Base-by-base conservation (phyloP, 2,113 vertebrate species). In the Mirounga angustirostris region DNA sequence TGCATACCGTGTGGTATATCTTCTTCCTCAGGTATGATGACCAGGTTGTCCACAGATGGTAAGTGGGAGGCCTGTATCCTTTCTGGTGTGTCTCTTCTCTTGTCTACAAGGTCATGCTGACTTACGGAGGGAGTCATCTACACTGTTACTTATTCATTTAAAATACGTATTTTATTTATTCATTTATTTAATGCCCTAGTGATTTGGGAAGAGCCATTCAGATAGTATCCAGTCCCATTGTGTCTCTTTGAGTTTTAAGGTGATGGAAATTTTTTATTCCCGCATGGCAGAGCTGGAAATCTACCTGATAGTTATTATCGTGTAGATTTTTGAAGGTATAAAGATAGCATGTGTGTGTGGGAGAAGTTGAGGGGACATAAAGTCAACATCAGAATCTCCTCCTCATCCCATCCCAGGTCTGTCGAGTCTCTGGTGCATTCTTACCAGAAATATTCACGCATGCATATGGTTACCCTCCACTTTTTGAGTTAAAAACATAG, bases 21-120 rank as follows among this genome's bases (percentile, higher is more conserved):
- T 95, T 61, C 43, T 73, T n/a, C 56, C n/a, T 33, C 76, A 97
- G 97, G 84, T 52, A 36, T 97, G 81, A 94, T 96, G 97, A 58
- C 33, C 88, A 92, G 96, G 36, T 43, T 98, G 56, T 80, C 93
- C 5, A 28, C 26, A 0, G 91, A 96, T 0, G 93, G 96, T 98
- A 74, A 97, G 95, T 92, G 26, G 26, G 56, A 21, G 52, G 19
- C 9, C 5, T 74, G 0, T 0, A 1, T 2, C n/a, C 7, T 56
- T 36, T 1, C 7, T 24, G 22, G 6, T 4, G 22, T 91, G 59
- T 52, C 22, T 16, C 24, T 67, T 50, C 43, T 78, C 40, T 22
- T 28, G 14, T 40, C 63, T 13, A 1, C 28, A 24, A 10, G 26
- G 18, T 14, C 33, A 43, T 4, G 1, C 21, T 2, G 74, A 14